These are phyloP conservation scores for Caenorhabditis japonica DNA, from an alignment of 2,888 invertebrate genomes.

Conservation along the genomic window DNA sequence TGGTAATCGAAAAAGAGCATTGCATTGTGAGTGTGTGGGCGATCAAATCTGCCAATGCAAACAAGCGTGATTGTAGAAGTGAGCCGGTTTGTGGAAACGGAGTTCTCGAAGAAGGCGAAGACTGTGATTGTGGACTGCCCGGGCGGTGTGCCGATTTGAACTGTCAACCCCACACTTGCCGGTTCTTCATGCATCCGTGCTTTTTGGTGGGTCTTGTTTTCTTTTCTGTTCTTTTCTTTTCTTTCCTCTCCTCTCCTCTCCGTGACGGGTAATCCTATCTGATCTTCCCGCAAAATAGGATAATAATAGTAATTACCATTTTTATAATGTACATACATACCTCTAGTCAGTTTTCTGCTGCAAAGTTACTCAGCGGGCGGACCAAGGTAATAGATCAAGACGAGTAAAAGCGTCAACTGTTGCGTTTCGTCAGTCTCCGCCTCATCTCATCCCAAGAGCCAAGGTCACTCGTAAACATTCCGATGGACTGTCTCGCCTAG, in stretches of 20 bases:
- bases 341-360: background rate
- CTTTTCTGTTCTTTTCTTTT: too few species aligned
- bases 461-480: slow-evolving; percentile 40
- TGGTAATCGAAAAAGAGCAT: slow-evolving; percentile 42
- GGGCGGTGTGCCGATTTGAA: slow-evolving; percentile 63
- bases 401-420: slow-evolving; percentile 46
- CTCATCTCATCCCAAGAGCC: slow-evolving; percentile 27
- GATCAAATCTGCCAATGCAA: slow-evolving; percentile 28
- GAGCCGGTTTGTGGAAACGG: slow-evolving; percentile 72
- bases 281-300: too few species aligned
- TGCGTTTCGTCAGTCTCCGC: slow-evolving; percentile 45
- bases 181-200: slow-evolving; percentile 57
- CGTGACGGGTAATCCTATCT: too few species aligned
- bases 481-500: slow-evolving; percentile 5
- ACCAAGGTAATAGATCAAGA: slow-evolving; percentile 47
- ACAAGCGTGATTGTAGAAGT: slow-evolving; percentile 51
- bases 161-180: slow-evolving; percentile 68
- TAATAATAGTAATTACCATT: too few species aligned
- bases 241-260: too few species aligned
- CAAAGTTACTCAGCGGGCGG: slow-evolving; percentile 41
- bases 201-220: slow-evolving; percentile 56
- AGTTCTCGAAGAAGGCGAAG: slow-evolving; percentile 69
- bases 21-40: slow-evolving; percentile 25
- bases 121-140: slow-evolving; percentile 74
- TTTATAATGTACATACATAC: too few species aligned